Evolutionary conservation across 2,113 vertebrate species (phyloP), one percentile per base, ranked within the genome.

Genomic region (Scartelaos histophorus): DNA sequence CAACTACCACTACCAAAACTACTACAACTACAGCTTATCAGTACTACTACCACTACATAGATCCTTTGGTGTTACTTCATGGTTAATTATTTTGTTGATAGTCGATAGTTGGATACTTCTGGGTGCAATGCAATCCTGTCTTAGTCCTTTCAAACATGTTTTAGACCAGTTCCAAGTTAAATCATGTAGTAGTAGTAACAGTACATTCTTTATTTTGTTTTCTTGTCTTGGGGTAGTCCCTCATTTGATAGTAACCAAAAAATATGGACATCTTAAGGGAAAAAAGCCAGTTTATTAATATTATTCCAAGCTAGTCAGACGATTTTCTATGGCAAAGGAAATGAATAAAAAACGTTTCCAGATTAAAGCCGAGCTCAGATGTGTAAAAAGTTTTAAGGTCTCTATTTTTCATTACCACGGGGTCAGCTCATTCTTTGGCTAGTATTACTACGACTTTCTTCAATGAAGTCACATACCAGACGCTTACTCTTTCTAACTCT

Each of bases 391-490:
- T 5, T 45, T 24, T 65, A 5, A 67, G 47, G 2, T 16, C 35
- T 6, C 1, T 25, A 65, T 58, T 70, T 62, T 51, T 66, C 53
- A 17, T 57, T 2, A 73, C 38, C 71, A 71, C 13, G 45, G 64
- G 67, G 13, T 15, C 67, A 83, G 43, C 71, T 67, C 53, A 66
- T 15, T 54, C 67, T 74, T 76, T 71, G 56, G 68, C 54, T 43
- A 78, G 15, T 47, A 54, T 69, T 71, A 75, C 60, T 13, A 62
- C 60, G 24, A 25, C 69, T 83, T 87, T 84, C 81, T 64, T 88
- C 79, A 88, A 80, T 87, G 83, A 89, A 84, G 77, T 87, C 87
- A 81, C 68, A 65, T 72, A 75, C 70, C 21, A 75, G 66, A 81
- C 60, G 72, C 54, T 67, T 74, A 76, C 84, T 76, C 69, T 47